Evolutionary conservation across 2,797 vertebrate genomes (phyloP).

Genomic region (Salmo trutta): DNA sequence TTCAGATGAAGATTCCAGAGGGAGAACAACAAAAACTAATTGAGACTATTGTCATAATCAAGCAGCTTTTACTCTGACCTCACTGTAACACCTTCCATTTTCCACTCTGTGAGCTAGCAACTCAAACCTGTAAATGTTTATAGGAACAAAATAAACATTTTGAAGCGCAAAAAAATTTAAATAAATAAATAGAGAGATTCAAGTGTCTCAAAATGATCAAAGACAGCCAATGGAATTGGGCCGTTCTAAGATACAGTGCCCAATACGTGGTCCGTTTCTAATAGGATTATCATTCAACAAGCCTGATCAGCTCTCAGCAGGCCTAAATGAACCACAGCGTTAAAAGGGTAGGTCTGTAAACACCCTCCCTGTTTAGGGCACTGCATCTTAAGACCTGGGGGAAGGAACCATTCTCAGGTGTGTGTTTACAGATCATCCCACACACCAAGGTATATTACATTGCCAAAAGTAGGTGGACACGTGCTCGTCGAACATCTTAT

Average conservation of each 20-base stretch:
- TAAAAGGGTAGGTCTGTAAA: neutral
- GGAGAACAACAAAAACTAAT: too few species aligned
- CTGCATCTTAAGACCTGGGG: neutral
- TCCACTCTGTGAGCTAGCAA: neutral
- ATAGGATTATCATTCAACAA: neutral
- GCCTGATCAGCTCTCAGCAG: neutral
- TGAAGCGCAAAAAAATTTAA: neutral
- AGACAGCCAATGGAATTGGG: slow-evolving; percentile 75
- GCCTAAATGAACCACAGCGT: neutral
- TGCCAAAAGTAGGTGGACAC: too few species aligned
- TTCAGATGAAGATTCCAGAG: too few species aligned
- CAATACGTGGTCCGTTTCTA: neutral
- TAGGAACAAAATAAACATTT: neutral
- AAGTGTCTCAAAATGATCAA: slow-evolving; percentile 66
- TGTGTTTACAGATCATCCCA: slow-evolving; percentile 8
- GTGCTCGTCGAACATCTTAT: too few species aligned
- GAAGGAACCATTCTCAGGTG: neutral
- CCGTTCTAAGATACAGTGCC: slow-evolving; percentile 56
- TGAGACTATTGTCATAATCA: too few species aligned
- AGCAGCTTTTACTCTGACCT: too few species aligned
- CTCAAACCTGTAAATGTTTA: neutral
- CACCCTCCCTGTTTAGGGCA: neutral
- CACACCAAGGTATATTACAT: neutral
- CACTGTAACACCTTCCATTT: neutral
- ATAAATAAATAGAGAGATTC: neutral